These are phyloP conservation scores for Turritopsis dohrnii DNA, from an alignment of 30 jellyfish, hydroid and myxozoan species.

Conservation along the genomic window DNA sequence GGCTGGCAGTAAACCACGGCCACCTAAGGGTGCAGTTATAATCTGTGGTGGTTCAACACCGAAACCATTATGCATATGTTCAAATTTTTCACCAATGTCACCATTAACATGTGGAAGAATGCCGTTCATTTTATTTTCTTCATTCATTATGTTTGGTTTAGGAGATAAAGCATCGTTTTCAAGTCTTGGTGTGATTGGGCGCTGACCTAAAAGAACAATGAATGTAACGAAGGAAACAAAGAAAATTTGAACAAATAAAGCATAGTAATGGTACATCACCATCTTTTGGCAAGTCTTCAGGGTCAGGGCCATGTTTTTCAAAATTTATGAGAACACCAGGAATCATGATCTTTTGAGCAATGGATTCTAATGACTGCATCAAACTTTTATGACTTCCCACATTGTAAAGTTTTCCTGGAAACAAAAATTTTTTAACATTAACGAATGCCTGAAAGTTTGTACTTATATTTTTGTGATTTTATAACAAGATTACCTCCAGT, in stretches of 20 bases:
- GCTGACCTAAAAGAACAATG: background rate
- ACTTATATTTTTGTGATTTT: background rate
- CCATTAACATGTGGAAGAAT: conserved; percentile 23
- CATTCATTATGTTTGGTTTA: conserved; percentile 7
- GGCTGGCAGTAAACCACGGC: conserved; percentile 19
- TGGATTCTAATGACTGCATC: conserved; percentile 93
- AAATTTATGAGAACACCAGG: conserved; percentile 95
- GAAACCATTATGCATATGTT: conserved; percentile 15
- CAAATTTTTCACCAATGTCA: conserved; percentile 3
- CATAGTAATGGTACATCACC: background rate
- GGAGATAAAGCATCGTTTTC: conserved; percentile 22
- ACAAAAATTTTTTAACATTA: background rate
- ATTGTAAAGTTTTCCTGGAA: conserved; percentile 77
- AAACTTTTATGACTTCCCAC: conserved; percentile 65
- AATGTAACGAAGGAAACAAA: too few species aligned
- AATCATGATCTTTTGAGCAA: conserved; percentile 80
- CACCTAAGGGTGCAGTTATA: conserved; percentile 15
- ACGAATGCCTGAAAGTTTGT: background rate
- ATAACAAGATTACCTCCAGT: conserved; percentile 82
- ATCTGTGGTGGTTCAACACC: conserved; percentile 5
- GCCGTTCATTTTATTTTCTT: conserved; percentile 12
- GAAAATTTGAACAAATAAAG: too few species aligned
- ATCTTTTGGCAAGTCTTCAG: conserved; percentile 75
- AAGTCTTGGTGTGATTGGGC: conserved; percentile 19
- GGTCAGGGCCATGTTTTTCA: conserved; percentile 93